Base-by-base conservation (phyloP, 2,888 invertebrate species). In the Dichetophora obliterata region DNA sequence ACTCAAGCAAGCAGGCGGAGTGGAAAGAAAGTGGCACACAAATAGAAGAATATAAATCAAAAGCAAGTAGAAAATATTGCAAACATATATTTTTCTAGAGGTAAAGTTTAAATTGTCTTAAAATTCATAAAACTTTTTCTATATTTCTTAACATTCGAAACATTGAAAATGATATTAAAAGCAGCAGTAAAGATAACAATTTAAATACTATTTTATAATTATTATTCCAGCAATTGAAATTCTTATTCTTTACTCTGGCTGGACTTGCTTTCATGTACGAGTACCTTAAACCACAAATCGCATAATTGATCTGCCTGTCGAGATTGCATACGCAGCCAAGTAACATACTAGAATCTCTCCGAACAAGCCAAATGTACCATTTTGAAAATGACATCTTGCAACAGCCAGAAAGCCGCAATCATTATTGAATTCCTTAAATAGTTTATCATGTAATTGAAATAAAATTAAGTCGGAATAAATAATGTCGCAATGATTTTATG, bases 401-500 rank as follows among this genome's bases (percentile, higher is more conserved):
- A 24, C 48, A 61, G 27, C 8, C n/a, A 37, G 43, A n/a, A n/a
- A 48, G 19, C 11, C 52, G 50, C 37, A 43, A 72, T 77, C 79
- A 79, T 81, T 77, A 78, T 79, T 77, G 80, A 79, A 82, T 82
- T 76, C 82, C 82, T 80, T 82, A 82, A 82, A 82, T 81, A 82
- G 82, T 79, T 82, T 82, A 82, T 82, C 82, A 77, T 75, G 81
- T 80, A 82, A 82, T 82, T 82, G 81, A 82, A 82, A 81, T 82
- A 79, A 82, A 82, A 82, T 82, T 82, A 82, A 82, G 82, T 82
- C 82, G 80, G 77, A 81, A 80, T 80, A 82, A 82, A 82, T 81
- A 80, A 81, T 80, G 78, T 78, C 31, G 50, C 57, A 19, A 71
- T 50, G 24, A n/a, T 54, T 19, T 70, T 70, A 70, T 70, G 27